Conservation (phyloP, 2,797 vertebrate species). For the Gobionotothen gibberifrons region DNA sequence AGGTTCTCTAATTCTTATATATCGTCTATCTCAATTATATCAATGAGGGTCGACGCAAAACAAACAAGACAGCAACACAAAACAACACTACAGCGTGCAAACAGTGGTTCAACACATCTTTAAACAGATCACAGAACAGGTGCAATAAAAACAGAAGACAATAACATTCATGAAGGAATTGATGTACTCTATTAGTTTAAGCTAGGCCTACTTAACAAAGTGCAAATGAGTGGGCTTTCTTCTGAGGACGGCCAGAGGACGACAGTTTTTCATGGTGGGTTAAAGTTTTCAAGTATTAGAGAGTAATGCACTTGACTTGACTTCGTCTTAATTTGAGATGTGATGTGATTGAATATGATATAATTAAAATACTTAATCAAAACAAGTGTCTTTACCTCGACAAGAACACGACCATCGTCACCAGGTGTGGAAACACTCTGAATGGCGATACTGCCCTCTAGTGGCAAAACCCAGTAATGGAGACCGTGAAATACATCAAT, state of each 20-base stretch:
- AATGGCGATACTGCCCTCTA: conserved; percentile 59
- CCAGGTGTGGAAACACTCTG: neutral
- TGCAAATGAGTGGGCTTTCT: neutral
- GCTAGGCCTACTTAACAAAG: neutral
- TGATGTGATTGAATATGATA: neutral
- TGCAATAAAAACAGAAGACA: neutral
- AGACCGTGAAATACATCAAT: neutral
- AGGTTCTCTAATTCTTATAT: neutral
- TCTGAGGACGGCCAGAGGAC: neutral
- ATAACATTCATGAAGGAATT: neutral
- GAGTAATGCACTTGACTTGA: neutral
- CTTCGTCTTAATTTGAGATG: neutral
- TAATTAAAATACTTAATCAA: neutral
- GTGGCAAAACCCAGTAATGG: conserved; percentile 20
- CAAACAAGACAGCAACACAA: neutral
- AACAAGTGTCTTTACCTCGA: neutral
- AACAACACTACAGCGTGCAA: neutral
- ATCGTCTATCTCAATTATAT: neutral
- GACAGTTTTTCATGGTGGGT: neutral
- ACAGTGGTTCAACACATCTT: neutral
- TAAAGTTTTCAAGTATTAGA: neutral
- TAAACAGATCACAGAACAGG: neutral
- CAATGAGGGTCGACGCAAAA: neutral
- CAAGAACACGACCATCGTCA: neutral
- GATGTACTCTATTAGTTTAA: neutral